Conservation (phyloP, 2,888 invertebrate genomes). For the Apamea sordens region DNA sequence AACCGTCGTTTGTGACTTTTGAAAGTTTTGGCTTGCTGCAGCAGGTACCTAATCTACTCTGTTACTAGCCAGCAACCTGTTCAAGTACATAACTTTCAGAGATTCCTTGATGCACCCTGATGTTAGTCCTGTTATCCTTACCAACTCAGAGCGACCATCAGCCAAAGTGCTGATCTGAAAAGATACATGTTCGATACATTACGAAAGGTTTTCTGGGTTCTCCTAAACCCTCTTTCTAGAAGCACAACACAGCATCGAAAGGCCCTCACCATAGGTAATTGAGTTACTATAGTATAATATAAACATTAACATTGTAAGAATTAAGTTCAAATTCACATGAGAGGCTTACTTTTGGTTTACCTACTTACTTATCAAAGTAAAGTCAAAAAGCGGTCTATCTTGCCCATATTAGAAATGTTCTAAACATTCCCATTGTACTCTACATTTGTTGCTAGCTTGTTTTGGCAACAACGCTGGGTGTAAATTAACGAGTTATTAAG, state of each 20-base stretch:
- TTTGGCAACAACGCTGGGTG: conserved; percentile 64
- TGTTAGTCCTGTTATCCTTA: too few relatives aligned
- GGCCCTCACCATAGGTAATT: too few relatives aligned
- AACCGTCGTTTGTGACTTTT: neutral
- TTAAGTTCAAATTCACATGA: neutral
- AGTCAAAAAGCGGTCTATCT: neutral
- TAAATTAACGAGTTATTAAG: conserved; percentile 80
- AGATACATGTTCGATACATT: neutral
- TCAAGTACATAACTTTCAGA: neutral
- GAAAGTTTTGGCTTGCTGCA: too few relatives aligned
- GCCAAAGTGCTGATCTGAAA: neutral
- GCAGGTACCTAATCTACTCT: too few relatives aligned
- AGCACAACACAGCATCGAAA: neutral
- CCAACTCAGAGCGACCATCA: neutral
- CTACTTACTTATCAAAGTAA: neutral
- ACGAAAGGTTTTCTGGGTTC: neutral
- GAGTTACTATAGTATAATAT: too few relatives aligned
- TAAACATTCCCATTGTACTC: conserved; percentile 35
- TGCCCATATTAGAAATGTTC: neutral
- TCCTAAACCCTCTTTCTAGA: neutral
- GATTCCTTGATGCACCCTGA: too few relatives aligned
- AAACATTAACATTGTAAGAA: neutral
- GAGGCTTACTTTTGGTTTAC: neutral
- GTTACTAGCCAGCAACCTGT: neutral
- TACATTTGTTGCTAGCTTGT: conserved; percentile 37